Evolutionary conservation across 2,888 invertebrate genomes (phyloP).

Genomic region (Eilema depressum): DNA sequence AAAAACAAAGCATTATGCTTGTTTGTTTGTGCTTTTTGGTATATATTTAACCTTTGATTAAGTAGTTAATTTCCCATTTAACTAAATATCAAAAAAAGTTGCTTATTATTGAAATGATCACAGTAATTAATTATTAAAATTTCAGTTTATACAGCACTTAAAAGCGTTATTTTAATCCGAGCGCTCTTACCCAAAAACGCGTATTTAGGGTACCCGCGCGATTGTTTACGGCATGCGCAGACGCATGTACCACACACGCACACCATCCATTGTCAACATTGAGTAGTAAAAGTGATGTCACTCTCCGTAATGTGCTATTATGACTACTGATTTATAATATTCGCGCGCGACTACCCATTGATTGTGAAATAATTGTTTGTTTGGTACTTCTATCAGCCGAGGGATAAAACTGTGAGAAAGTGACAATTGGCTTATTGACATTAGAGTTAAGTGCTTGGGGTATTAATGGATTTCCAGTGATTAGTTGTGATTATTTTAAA

Average conservation of each 20-base stretch:
- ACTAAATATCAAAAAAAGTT: too few species aligned
- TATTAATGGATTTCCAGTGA: constrained; percentile 27
- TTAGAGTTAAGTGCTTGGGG: constrained; percentile 44
- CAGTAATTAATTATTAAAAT: neutral
- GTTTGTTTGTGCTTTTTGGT: too few species aligned
- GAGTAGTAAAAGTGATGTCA: constrained; percentile 73
- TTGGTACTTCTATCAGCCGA: constrained; percentile 62
- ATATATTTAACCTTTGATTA: too few species aligned
- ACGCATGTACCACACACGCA: constrained; percentile 62
- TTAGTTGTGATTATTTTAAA: constrained; percentile 27
- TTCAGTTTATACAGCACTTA: neutral
- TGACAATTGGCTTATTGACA: constrained; percentile 71
- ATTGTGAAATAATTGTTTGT: constrained; percentile 85
- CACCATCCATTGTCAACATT: constrained; percentile 71
- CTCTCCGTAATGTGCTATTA: constrained; percentile 69
- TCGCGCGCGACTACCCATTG: constrained; percentile 74
- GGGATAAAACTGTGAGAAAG: constrained; percentile 73
- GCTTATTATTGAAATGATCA: neutral
- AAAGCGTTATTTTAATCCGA: neutral
- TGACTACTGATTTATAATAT: constrained; percentile 74
- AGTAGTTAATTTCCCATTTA: too few species aligned
- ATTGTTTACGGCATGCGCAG: constrained; percentile 64
- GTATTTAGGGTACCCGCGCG: constrained; percentile 28
- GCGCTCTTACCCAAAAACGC: constrained; percentile 16
- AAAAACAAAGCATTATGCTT: too few species aligned